Evolutionary conservation across 2,888 invertebrate genomes (phyloP).

Genomic region (Heliconius aoede): DNA sequence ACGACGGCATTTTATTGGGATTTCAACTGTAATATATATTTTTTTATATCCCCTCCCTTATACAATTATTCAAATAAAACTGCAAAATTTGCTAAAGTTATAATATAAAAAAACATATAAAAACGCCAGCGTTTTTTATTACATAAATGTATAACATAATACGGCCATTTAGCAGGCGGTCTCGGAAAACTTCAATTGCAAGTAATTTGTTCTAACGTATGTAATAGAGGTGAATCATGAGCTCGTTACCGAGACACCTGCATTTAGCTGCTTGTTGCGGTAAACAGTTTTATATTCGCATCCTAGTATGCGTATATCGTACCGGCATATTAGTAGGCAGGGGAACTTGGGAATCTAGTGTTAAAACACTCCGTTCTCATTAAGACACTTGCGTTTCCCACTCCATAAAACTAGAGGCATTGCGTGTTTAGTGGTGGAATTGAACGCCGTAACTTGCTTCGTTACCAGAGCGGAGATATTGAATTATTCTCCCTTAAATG

Average conservation of each 20-base stretch:
- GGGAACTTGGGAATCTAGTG: too few species aligned
- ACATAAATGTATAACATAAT: conserved; percentile 26
- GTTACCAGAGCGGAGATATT: too few species aligned
- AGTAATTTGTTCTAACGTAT: conserved; percentile 60
- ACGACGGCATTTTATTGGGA: neutral
- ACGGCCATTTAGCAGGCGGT: conserved; percentile 46
- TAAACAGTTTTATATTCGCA: conserved; percentile 35
- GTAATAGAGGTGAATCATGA: conserved; percentile 61
- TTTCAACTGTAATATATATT: too few species aligned
- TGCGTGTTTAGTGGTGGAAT: too few species aligned
- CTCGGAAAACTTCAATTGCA: conserved; percentile 63
- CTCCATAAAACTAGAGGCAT: too few species aligned
- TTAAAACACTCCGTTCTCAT: too few species aligned
- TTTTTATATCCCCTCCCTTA: too few species aligned
- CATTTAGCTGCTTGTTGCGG: conserved; percentile 41
- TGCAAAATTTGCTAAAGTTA: neutral
- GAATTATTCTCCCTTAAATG: too few species aligned
- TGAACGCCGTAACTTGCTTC: too few species aligned
- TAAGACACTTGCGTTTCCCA: too few species aligned
- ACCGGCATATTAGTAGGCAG: neutral
- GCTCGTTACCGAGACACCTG: conserved; percentile 54
- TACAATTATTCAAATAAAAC: neutral
- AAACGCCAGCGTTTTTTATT: neutral
- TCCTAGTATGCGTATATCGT: conserved; percentile 25
- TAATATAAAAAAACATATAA: neutral